phyloP scores from a whole-genome alignment of 2,888 invertebrate species.

The Brachynemurus nebulosus region DNA sequence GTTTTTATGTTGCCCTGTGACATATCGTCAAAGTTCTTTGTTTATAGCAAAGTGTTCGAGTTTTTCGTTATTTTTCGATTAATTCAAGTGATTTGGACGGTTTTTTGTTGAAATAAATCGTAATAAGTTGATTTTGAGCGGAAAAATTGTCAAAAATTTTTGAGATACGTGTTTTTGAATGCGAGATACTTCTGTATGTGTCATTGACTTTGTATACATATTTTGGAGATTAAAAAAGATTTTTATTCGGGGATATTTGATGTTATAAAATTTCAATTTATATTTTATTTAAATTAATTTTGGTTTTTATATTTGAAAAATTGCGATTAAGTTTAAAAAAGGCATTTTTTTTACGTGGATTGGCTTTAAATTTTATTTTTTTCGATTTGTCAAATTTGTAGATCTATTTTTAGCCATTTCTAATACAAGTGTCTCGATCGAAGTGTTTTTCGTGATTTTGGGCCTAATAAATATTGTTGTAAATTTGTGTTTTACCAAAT shows the following conservation, averaged over 20 bases:
- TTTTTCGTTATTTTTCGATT: not conserved
- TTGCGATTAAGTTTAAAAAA: too few relatives aligned
- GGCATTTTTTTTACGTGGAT: too few relatives aligned
- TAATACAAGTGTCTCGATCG: too few relatives aligned
- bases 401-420: too few relatives aligned
- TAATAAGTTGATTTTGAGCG: not conserved
- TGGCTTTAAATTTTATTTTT: too few relatives aligned
- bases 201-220: constrained; percentile 5
- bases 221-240: too few relatives aligned
- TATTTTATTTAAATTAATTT: not conserved
- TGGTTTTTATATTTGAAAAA: not conserved
- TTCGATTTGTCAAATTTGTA: too few relatives aligned
- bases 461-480: too few relatives aligned
- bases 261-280: too few relatives aligned
- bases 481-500: too few relatives aligned
- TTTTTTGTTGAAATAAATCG: not conserved
- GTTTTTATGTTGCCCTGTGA: not conserved
- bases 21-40: constrained; percentile 6
- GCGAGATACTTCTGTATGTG: constrained; percentile 3
- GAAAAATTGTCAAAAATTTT: not conserved
- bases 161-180: not conserved
- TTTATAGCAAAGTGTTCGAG: not conserved
- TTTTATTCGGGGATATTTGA: too few relatives aligned
- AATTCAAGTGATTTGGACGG: not conserved
- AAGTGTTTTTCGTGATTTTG: too few relatives aligned